Conservation (phyloP, 2,888 invertebrate species). For the Apodemia zela region DNA sequence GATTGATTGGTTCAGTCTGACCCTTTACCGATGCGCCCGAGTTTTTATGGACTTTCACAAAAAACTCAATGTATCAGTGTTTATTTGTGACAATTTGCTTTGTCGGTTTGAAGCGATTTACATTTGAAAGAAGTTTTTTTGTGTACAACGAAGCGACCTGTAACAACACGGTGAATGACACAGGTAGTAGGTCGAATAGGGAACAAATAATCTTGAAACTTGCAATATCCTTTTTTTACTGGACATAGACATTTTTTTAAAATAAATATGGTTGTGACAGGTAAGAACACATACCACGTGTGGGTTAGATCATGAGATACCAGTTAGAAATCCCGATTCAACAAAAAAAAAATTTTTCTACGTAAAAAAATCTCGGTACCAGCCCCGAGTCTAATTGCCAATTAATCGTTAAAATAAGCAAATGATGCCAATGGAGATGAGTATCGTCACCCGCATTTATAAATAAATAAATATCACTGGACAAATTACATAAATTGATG, state of each 20-base stretch:
- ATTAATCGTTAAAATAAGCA: too few relatives aligned
- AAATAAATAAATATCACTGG: too few relatives aligned
- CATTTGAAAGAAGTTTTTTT: slow-evolving; percentile 73
- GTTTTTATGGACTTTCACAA: slow-evolving; percentile 70
- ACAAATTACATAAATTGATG: too few relatives aligned
- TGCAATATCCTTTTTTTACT: slow-evolving; percentile 16
- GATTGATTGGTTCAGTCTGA: slow-evolving; percentile 77
- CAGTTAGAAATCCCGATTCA: too few relatives aligned
- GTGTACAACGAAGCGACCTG: slow-evolving; percentile 64
- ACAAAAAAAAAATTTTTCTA: too few relatives aligned
- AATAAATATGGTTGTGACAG: background rate
- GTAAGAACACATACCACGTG: too few relatives aligned
- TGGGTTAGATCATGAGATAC: too few relatives aligned
- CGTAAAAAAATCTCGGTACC: too few relatives aligned
- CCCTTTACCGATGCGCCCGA: slow-evolving; percentile 65
- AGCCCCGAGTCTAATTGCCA: too few relatives aligned
- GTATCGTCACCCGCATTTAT: too few relatives aligned
- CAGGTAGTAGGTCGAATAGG: slow-evolving; percentile 49
- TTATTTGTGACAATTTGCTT: slow-evolving; percentile 81
- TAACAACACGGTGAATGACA: slow-evolving; percentile 74
- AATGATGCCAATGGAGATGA: too few relatives aligned
- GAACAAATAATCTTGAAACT: slow-evolving; percentile 50
- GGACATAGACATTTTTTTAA: background rate
- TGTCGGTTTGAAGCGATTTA: slow-evolving; percentile 77
- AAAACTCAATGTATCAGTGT: slow-evolving; percentile 74